Percentiles rank a stretch among this genome's conserved stretches.
Evolutionary conservation across 1,140 invertebrate species (phyloP).

Genomic region (Zaprionus gabonicus): DNA sequence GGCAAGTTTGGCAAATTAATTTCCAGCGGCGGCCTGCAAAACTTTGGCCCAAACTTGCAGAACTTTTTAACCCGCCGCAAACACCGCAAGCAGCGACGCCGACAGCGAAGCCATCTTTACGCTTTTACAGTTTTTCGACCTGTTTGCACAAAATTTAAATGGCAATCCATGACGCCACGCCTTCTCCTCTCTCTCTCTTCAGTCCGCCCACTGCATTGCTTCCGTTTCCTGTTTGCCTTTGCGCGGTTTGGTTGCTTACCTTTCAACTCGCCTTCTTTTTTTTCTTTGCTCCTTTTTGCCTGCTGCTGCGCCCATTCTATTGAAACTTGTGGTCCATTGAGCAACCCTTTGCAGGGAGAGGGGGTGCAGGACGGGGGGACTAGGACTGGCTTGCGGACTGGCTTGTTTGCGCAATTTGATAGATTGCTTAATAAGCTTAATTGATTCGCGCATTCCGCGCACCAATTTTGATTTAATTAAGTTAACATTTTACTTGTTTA

Average conservation of each 20-base stretch:
- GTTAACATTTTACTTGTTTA: constrained; percentile 64
- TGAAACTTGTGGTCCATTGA: constrained; percentile 59
- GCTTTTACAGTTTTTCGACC: constrained; percentile 81
- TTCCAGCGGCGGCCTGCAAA: constrained; percentile 74
- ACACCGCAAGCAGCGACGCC: constrained; percentile 64
- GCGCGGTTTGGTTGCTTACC: constrained; percentile 71
- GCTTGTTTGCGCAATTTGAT: constrained; percentile 78
- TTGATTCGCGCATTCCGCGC: constrained; percentile 73
- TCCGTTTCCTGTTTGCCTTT: constrained; percentile 74
- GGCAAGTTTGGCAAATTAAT: constrained; percentile 82
- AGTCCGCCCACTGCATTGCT: constrained; percentile 30
- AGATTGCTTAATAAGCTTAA: constrained; percentile 83
- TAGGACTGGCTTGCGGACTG: neutral
- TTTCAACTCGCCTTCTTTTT: constrained; percentile 57
- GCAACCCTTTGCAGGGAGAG: constrained; percentile 29
- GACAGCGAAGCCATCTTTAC: constrained; percentile 71
- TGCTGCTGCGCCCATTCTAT: constrained; percentile 42
- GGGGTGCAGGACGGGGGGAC: neutral
- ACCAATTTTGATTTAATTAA: constrained; percentile 79
- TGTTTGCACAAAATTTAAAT: constrained; percentile 82
- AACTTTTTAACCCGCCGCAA: constrained; percentile 80
- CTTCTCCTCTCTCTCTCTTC: neutral
- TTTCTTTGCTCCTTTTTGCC: constrained; percentile 27
- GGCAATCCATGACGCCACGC: constrained; percentile 40
- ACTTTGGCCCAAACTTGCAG: constrained; percentile 73